A percentile compares a stretch with the other conserved stretches of the same genome.
These are phyloP conservation scores for Limnephilus rhombicus DNA, from an alignment of 2,888 invertebrate genomes.

Conservation along the genomic window DNA sequence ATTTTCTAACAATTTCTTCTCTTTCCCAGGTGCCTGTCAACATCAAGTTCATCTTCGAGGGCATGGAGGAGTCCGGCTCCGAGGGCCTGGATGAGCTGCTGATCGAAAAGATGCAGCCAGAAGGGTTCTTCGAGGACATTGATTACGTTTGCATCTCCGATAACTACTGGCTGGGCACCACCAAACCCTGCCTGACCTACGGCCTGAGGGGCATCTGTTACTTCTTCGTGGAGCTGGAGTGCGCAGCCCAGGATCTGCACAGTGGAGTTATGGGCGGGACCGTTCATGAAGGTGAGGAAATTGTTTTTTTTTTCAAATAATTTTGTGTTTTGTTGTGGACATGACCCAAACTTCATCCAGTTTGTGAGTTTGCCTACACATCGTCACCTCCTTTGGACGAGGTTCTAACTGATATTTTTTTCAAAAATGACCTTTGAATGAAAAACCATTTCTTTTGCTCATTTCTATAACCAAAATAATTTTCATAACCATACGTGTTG, in stretches of 20 bases:
- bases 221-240: conserved; percentile 91
- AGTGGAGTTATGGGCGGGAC: conserved; percentile 97
- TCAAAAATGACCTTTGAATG: too few species aligned
- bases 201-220: conserved; percentile 96
- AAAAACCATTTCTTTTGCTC: too few species aligned
- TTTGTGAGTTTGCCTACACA: too few species aligned
- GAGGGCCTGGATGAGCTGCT: conserved; percentile 95
- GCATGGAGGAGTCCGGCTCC: conserved; percentile 99
- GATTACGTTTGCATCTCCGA: conserved; percentile 99
- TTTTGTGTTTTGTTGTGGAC: too few species aligned
- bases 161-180: conserved; percentile 98
- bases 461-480: too few species aligned
- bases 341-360: too few species aligned
- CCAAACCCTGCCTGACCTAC: conserved; percentile 98
- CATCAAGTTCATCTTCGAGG: conserved; percentile 95
- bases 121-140: conserved; percentile 88
- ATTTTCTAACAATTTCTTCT: background rate
- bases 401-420: too few species aligned
- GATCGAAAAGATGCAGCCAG: conserved; percentile 75
- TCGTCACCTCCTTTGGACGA: too few species aligned
- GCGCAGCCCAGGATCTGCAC: conserved; percentile 95
- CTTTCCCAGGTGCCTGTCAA: conserved; percentile 82
- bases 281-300: conserved; percentile 83
- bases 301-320: too few species aligned
- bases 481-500: too few species aligned